Evolutionary conservation across 2,797 vertebrate genomes (phyloP).

Genomic region (Phyllotis vaccarum): DNA sequence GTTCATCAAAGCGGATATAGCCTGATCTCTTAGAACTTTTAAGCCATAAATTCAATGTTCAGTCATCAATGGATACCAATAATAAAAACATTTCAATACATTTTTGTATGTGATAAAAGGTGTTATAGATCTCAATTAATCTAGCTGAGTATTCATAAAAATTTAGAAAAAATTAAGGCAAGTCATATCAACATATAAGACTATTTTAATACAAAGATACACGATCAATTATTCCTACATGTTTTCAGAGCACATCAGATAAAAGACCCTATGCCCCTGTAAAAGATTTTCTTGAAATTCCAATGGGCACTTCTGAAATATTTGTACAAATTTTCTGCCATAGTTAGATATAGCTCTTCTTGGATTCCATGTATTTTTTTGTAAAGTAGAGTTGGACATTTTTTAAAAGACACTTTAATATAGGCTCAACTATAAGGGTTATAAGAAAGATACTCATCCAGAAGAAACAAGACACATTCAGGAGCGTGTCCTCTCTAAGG

Average conservation of each 20-base stretch:
- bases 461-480: background rate
- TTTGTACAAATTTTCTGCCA: background rate
- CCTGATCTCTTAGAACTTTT: background rate
- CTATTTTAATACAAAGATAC: background rate
- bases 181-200: background rate
- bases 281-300: background rate
- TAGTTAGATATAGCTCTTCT: background rate
- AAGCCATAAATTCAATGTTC: background rate
- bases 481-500: background rate
- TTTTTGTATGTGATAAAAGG: background rate
- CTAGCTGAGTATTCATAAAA: background rate
- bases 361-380: background rate
- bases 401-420: background rate
- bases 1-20: background rate
- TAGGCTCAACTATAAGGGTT: background rate
- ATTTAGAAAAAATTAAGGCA: background rate
- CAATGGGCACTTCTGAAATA: background rate
- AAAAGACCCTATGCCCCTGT: background rate
- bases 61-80: background rate
- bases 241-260: background rate
- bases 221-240: background rate
- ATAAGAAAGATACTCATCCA: background rate
- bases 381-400: background rate
- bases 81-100: background rate
- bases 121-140: background rate